Evolutionary conservation across 2,113 vertebrate genomes (phyloP), one percentile per base, ranked within the genome.

Genomic region (Gnathonemus echidnorhynchus): DNA sequence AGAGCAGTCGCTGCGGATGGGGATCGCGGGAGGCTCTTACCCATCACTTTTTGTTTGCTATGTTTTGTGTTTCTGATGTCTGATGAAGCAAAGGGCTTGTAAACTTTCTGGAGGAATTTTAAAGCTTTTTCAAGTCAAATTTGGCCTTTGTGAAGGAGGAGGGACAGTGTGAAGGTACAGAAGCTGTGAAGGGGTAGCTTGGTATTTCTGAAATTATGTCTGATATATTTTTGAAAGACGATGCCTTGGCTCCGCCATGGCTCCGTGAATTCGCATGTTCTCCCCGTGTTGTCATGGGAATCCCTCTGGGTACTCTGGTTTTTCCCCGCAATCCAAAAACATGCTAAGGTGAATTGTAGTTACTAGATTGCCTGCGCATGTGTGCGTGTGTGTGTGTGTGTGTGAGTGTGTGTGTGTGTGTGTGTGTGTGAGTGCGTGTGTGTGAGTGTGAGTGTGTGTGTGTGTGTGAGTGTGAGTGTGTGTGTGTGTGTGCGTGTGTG

Each of bases 71-170:
- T 87, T 87, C 27, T 56, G 49, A 87, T 53, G n/a, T 27, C 31
- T 87, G 27, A 53, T 35, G 17, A 8, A 53, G 45, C 50, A 39
- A n/a, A 53, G n/a, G 17, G 31, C 86, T 87, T 8, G 5, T 35
- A 31, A 87, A 56, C n/a, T 24, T 52, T 50, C 27, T 8, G 27
- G 53, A 39, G 50, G 27, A 31, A 27, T 87, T 31, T 52, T 15
- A 53, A 48, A 53, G 50, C 50, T 53, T 87, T 87, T 52, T 19
- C 27, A 53, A 31, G 17, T 53, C 24, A 11, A 35, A 56, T 87
- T 53, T 83, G 45, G 27, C 24, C 19, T 89, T 85, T 92, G 90
- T 53, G 85, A 91, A 90, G 86, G 90, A 89, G 89, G 93, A 92
- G 92, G 88, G 83, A 91, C 90, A 90, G 91, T 90, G 83, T 90